Evolutionary conservation across 2,888 invertebrate species (phyloP).

Genomic region (Folsomia candida): DNA sequence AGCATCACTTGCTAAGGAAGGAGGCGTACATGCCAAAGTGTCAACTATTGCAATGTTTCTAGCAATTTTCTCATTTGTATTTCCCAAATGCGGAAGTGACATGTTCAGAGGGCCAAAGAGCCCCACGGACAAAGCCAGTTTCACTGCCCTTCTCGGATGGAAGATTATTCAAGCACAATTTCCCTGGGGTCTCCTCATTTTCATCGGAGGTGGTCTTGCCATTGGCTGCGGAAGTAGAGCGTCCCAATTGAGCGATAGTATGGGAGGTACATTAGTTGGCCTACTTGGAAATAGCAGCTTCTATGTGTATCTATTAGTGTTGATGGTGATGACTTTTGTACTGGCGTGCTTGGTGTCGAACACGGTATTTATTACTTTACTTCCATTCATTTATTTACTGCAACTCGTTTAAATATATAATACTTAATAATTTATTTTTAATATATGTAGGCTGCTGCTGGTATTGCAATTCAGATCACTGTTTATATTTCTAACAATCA

Average conservation of each 20-base stretch:
- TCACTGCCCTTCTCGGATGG: conserved; percentile 19
- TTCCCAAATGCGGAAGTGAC: conserved; percentile 10
- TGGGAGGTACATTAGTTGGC: neutral
- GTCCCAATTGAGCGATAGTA: neutral
- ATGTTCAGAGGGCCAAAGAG: conserved; percentile 10
- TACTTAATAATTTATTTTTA: too few relatives aligned
- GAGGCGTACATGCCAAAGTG: conserved; percentile 4
- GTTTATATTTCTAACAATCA: neutral
- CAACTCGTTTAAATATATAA: too few relatives aligned
- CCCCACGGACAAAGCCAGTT: conserved; percentile 12
- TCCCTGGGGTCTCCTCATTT: conserved; percentile 21
- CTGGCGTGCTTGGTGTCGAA: neutral
- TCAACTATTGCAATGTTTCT: neutral
- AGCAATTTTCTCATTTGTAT: conserved; percentile 12
- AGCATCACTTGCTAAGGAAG: neutral
- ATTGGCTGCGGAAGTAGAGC: neutral
- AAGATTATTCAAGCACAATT: conserved; percentile 19
- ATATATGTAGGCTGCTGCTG: neutral
- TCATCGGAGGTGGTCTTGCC: conserved; percentile 16
- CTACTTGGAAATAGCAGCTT: neutral
- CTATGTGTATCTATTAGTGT: neutral
- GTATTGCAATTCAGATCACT: neutral
- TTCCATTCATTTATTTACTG: too few relatives aligned
- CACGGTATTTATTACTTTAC: too few relatives aligned
- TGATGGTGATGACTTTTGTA: neutral